A percentile compares a stretch with the other conserved stretches of the same genome.
Conservation (phyloP, 2,797 vertebrate species). For the Poecilia picta region DNA sequence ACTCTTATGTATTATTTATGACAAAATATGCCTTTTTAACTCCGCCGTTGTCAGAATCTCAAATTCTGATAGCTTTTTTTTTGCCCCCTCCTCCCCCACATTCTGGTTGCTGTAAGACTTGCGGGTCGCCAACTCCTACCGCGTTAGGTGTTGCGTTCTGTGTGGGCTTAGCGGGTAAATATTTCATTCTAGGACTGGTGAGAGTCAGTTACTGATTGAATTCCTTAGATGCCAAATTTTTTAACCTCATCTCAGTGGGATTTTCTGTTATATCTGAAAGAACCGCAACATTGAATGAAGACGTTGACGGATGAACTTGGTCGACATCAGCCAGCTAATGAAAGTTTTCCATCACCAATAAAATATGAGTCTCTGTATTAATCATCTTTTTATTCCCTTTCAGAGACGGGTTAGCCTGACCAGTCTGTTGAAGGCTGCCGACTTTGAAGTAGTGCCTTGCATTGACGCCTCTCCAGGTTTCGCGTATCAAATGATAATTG, state of each 20-base stretch:
- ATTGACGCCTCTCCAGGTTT: conserved; percentile 57
- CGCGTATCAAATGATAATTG: conserved; percentile 72
- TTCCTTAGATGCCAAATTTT: conserved; percentile 38
- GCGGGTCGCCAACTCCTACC: conserved; percentile 65
- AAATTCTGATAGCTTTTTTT: conserved; percentile 68
- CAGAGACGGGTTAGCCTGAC: conserved; percentile 45
- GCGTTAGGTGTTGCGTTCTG: conserved; percentile 67
- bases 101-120: conserved; percentile 59
- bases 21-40: conserved; percentile 80
- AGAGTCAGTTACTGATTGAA: conserved; percentile 50
- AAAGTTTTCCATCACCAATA: conserved; percentile 41
- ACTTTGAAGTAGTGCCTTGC: conserved; percentile 48
- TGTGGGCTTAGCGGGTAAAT: conserved; percentile 69
- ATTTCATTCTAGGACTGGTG: conserved; percentile 59
- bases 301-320: conserved; percentile 41
- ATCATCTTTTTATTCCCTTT: conserved; percentile 31
- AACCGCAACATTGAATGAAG: conserved; percentile 31
- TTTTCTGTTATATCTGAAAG: conserved; percentile 50
- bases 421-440: conserved; percentile 33
- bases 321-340: conserved; percentile 33
- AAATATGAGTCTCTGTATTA: conserved; percentile 23
- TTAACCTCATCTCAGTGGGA: conserved; percentile 45
- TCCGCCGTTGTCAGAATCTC: conserved; percentile 69
- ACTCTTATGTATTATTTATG: conserved; percentile 84
- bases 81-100: not conserved